Percentiles rank a stretch among this genome's conserved stretches.
phyloP scores from a whole-genome alignment of 92 coral and sea anemone genomes.

The Nematostella vectensis region DNA sequence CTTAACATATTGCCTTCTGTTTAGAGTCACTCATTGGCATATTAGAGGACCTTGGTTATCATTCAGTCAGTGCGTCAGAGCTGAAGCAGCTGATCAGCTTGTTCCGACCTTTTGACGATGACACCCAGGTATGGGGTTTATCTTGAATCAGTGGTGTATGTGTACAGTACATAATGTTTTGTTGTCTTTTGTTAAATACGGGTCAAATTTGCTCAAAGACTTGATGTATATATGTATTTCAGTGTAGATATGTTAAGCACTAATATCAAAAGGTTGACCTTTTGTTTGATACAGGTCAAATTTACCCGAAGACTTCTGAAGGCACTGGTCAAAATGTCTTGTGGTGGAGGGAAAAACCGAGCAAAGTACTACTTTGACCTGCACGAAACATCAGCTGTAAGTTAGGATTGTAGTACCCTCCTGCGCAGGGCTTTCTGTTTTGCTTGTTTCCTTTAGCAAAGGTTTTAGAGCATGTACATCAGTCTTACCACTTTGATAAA shows the following conservation, averaged over 20 bases:
- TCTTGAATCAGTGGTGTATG: neutral
- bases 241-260: too few species aligned
- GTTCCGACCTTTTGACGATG: constrained; percentile 63
- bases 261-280: too few species aligned
- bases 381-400: constrained; percentile 66
- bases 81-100: constrained; percentile 80
- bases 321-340: constrained; percentile 81
- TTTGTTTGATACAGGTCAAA: constrained; percentile 43
- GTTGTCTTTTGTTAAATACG: too few species aligned
- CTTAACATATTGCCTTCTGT: too few species aligned
- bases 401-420: constrained; percentile 13
- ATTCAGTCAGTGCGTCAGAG: constrained; percentile 80
- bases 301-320: constrained; percentile 54
- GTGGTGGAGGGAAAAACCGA: constrained; percentile 61
- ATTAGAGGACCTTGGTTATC: constrained; percentile 81
- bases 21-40: constrained; percentile 69
- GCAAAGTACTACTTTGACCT: constrained; percentile 86
- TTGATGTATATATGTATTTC: too few species aligned
- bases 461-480: too few species aligned
- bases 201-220: too few species aligned
- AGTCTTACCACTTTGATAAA: too few species aligned
- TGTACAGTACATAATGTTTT: too few species aligned
- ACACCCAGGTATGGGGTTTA: constrained; percentile 43
- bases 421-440: neutral
- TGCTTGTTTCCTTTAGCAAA: neutral